A percentile compares a stretch with the other conserved stretches of the same genome.
Conservation (phyloP, 2,888 invertebrate genomes). For the Pristionchus entomophagus region DNA sequence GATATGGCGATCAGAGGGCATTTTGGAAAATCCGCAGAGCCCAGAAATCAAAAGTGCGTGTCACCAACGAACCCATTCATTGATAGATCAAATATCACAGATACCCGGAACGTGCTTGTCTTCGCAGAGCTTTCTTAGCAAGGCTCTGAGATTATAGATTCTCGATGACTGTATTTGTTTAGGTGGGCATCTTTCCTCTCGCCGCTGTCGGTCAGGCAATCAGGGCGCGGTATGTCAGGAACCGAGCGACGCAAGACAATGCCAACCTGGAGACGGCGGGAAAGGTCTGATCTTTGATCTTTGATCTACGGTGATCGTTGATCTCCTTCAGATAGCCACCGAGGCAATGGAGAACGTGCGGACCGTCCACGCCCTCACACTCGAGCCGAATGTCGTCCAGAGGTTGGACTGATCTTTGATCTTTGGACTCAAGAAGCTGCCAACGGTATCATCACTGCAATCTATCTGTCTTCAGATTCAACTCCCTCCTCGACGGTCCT, state of each 20-base stretch:
- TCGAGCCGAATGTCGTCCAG: conserved; percentile 33
- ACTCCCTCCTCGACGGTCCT: conserved; percentile 40
- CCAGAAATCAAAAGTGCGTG: too few species aligned
- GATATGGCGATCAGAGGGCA: too few species aligned
- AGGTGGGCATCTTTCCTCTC: conserved; percentile 47
- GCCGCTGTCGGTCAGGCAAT: conserved; percentile 31
- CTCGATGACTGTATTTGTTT: neutral
- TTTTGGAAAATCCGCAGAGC: too few species aligned
- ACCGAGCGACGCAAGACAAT: conserved; percentile 11
- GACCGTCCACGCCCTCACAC: conserved; percentile 44
- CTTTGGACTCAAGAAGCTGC: neutral
- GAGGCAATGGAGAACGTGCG: conserved; percentile 48
- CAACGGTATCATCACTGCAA: neutral
- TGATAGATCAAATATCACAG: too few species aligned
- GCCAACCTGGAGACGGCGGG: conserved; percentile 45
- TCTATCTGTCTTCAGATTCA: conserved; percentile 41
- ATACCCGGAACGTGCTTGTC: neutral
- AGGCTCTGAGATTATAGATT: neutral
- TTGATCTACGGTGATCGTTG: neutral
- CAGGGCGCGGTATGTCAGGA: conserved; percentile 25
- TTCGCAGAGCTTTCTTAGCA: too few species aligned
- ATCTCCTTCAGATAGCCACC: conserved; percentile 43
- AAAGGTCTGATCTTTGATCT: conserved; percentile 10
- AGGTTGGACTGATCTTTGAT: conserved; percentile 3
- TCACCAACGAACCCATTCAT: too few species aligned